A percentile compares a stretch with the other conserved stretches of the same genome.
phyloP scores from a whole-genome alignment of 37 sponge, comb jelly and placozoan species.

The Hexactinellida sp. region DNA sequence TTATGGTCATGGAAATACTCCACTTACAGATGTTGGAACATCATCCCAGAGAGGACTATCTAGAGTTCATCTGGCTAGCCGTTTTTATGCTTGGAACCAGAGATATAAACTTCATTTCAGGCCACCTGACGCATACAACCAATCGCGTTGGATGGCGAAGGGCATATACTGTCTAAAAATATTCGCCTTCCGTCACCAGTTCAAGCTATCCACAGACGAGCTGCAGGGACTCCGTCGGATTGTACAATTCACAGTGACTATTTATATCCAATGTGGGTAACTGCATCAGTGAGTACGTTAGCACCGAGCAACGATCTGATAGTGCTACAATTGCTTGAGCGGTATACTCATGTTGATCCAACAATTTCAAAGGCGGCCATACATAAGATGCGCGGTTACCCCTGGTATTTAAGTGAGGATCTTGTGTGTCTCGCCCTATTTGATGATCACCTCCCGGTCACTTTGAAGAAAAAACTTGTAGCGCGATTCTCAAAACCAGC shows the following conservation, averaged over 20 bases:
- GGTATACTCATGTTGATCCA: background rate
- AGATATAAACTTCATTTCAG: slow-evolving; percentile 12
- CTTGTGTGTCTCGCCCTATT: background rate
- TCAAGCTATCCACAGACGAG: background rate
- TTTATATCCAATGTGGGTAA: slow-evolving; percentile 7
- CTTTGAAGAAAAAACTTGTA: background rate
- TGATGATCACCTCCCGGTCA: background rate
- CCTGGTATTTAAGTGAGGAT: slow-evolving; percentile 7
- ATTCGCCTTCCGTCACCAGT: slow-evolving; percentile 10
- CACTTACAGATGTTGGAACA: slow-evolving; percentile 15
- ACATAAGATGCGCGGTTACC: slow-evolving; percentile 1
- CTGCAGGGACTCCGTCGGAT: background rate
- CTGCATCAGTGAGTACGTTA: slow-evolving; percentile 16
- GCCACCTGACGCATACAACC: slow-evolving; percentile 13
- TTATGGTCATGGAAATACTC: background rate
- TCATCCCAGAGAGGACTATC: slow-evolving; percentile 6
- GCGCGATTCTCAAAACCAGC: background rate
- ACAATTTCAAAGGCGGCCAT: background rate
- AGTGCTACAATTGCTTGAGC: background rate
- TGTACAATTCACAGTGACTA: slow-evolving; percentile 6
- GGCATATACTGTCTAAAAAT: slow-evolving; percentile 10
- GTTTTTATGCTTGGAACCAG: background rate
- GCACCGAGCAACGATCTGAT: slow-evolving; percentile 6
- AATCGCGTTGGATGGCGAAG: slow-evolving; percentile 14
- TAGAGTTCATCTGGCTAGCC: slow-evolving; percentile 9